A percentile compares a stretch with the other conserved stretches of the same genome.
phyloP scores from a whole-genome alignment of 2,113 vertebrate genomes.

The Calypte anna region DNA sequence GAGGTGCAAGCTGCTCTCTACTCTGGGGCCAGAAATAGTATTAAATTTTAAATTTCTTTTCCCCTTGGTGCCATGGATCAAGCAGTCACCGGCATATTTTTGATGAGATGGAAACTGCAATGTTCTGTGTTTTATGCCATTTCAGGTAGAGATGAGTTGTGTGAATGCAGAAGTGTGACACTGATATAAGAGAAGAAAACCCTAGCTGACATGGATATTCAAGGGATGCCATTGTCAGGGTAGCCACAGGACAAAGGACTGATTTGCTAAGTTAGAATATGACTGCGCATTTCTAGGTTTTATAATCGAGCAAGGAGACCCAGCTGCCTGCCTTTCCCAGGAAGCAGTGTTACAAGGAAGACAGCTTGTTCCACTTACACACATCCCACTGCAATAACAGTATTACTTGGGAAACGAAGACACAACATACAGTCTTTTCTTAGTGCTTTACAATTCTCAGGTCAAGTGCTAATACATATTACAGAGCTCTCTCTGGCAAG shows the following conservation, averaged over 20 bases:
- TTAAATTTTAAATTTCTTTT: neutral
- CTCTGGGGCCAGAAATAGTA: constrained; percentile 37
- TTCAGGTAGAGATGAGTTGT: constrained; percentile 22
- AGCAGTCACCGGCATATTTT: constrained; percentile 23
- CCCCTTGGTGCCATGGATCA: constrained; percentile 17
- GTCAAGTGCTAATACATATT: constrained; percentile 72
- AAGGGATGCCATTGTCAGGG: neutral
- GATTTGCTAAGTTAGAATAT: constrained; percentile 22
- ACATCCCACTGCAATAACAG: constrained; percentile 19
- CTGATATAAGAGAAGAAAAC: neutral
- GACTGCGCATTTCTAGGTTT: constrained; percentile 35
- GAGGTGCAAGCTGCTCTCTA: constrained; percentile 54
- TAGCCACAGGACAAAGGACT: constrained; percentile 43
- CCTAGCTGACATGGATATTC: constrained; percentile 13
- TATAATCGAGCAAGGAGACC: neutral
- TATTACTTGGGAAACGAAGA: constrained; percentile 63
- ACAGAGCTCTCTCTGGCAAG: constrained; percentile 62
- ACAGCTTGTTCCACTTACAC: constrained; percentile 58
- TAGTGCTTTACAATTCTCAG: constrained; percentile 67
- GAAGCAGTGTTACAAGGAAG: constrained; percentile 42
- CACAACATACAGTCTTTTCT: constrained; percentile 42
- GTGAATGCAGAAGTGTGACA: neutral
- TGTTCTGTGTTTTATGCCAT: neutral
- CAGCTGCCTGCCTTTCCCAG: constrained; percentile 35
- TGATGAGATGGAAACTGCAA: constrained; percentile 16